Base-by-base conservation (phyloP, 2,113 vertebrate species). In the Seriola aureovittata region DNA sequence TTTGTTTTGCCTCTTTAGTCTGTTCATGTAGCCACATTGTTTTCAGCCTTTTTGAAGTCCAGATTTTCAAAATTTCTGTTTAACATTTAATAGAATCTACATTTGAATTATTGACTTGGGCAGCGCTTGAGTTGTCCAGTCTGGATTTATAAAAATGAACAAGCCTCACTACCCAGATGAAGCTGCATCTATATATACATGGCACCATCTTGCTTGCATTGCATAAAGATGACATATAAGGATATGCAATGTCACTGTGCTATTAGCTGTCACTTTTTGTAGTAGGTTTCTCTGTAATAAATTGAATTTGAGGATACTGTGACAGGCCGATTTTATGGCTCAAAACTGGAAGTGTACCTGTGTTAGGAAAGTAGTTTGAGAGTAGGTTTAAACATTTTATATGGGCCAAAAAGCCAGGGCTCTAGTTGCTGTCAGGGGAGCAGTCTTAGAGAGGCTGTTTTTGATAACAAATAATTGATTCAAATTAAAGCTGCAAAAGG, bases 401-500 rank as follows among this genome's bases (percentile, higher is more conserved):
- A 48, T 8, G 17, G 29, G 12, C 19, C 29, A 63, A 54, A 34
- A 63, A 46, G 36, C 38, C 16, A 48, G 46, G 0, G 6, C 25
- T 55, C 2, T 5, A 17, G 54, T 23, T 63, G 66, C 63, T 57
- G 34, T 48, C 13, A 36, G 1, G 36, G 38, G 38, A 68, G 63
- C 63, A 14, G 55, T 40, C 52, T 16, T 66, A 3, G 57, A 70
- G 55, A 69, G 19, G 32, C 48, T 34, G 66, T 82, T 82, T 54
- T 50, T n/a, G 60, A 63, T 36, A 4, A 78, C 58, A 72, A 82
- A 76, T 76, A 76, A 82, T 32, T 78, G 38, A 85, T 82, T 65
- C 3, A 7, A 71, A 80, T 67, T 57, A 75, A 78, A 81, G 70
- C 64, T 78, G 5, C 58, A 57, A 54, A 67, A 54, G 32, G 46